A percentile compares a stretch with the other conserved stretches of the same genome.
Conservation (phyloP, 2,113 vertebrate species). For the Perca schrenkii region DNA sequence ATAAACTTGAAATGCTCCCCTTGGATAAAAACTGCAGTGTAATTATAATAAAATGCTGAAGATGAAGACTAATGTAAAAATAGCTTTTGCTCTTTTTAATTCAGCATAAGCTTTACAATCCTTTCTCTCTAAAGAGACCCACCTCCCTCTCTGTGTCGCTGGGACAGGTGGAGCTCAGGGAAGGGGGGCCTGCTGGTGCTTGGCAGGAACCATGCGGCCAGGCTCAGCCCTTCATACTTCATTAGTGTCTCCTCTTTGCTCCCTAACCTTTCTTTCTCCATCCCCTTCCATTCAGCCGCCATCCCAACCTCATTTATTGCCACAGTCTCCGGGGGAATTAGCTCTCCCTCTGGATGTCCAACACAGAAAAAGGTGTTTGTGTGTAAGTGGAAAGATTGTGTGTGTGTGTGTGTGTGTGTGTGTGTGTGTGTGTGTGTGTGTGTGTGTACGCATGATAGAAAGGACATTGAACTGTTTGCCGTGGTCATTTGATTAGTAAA, state of each 20-base stretch:
- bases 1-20: slow-evolving; percentile 22
- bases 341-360: slow-evolving; percentile 51
- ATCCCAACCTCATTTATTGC: slow-evolving; percentile 63
- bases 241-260: slow-evolving; percentile 76
- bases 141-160: slow-evolving; percentile 45
- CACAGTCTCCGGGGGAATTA: slow-evolving; percentile 54
- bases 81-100: slow-evolving; percentile 34
- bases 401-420: slow-evolving; percentile 11
- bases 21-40: slow-evolving; percentile 16
- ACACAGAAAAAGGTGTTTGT: slow-evolving; percentile 41
- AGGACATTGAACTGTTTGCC: too few relatives aligned
- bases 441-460: background rate
- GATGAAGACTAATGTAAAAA: slow-evolving; percentile 25
- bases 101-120: slow-evolving; percentile 2
- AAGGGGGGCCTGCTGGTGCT: slow-evolving; percentile 39
- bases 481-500: too few relatives aligned
- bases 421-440: slow-evolving; percentile 11
- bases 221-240: slow-evolving; percentile 81
- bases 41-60: slow-evolving; percentile 47
- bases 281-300: slow-evolving; percentile 38
- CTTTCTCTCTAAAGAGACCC: slow-evolving; percentile 27
- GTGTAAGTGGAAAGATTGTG: slow-evolving; percentile 9
- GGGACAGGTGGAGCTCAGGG: slow-evolving; percentile 52
- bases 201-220: slow-evolving; percentile 74
- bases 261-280: slow-evolving; percentile 30